Evolutionary conservation across 2,888 invertebrate species (phyloP), one percentile per base, ranked within the genome.

Genomic region (Dynastes tityus): DNA sequence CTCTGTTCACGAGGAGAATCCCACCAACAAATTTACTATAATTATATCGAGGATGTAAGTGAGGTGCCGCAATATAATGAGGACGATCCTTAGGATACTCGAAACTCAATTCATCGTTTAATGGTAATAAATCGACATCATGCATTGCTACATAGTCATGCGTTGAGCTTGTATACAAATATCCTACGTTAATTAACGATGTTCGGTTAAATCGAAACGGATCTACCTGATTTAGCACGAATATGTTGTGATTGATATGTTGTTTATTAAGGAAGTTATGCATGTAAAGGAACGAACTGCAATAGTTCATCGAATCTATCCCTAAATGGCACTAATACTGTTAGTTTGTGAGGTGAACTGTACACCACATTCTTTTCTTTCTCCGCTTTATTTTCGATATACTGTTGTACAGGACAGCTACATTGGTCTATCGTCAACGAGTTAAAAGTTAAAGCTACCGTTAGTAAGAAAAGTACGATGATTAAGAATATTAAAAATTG

Each of bases 121-220:
- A 86, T 0, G 99, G 99, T 74, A 99, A 87, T 73, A 99, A 90
- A 90, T 99, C 99, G 0, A 99, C 98, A 89, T 99, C 99, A 87
- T 99, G 98, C 98, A 99, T 99, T 0, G 96, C 98, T 84, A 99
- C 94, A 86, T 99, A 99, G 88, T 99, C 97, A 88, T 94, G 97
- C 51, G 93, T 90, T 13, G 91, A 89, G 83, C 91, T 92, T 0
- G 94, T 93, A 84, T 94, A 92, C 75, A 95, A 89, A 88, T 95
- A 98, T 0, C 99, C 98, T 78, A 96, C 96, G 88, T 99, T 99
- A 82, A 99, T 98, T 13, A 99, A 90, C 0, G 98, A 96, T 0
- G 98, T 99, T 84, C 99, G 90, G 89, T 99, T 99, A 87, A 99
- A 99, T 81, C 99, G 92, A 86, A 92, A 95, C 77, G 91, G 91